phyloP scores from a whole-genome alignment of 2,888 invertebrate genomes.

The Operophtera brumata region DNA sequence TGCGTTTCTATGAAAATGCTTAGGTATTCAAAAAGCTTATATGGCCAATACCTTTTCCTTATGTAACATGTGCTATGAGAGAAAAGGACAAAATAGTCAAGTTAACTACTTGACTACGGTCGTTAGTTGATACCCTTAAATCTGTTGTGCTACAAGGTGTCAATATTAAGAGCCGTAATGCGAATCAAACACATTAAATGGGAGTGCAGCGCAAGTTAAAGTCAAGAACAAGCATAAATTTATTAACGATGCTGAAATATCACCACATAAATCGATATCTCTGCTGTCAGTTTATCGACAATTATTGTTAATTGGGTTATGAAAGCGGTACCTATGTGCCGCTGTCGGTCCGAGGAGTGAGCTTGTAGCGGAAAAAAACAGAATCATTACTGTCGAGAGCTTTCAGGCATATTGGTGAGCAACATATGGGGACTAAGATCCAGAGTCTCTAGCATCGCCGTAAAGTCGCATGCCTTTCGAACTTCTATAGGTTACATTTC shows the following conservation, averaged over 20 bases:
- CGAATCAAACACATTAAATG: conserved; percentile 71
- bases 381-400: no score
- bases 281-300: conserved; percentile 79
- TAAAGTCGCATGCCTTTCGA: no score
- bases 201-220: conserved; percentile 72
- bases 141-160: conserved; percentile 63
- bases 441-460: no score
- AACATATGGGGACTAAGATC: no score
- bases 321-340: conserved; percentile 63
- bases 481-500: no score
- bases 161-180: conserved; percentile 57
- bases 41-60: no score
- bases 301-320: conserved; percentile 81
- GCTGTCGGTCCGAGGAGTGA: conserved; percentile 42
- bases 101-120: no score
- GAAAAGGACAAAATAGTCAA: no score
- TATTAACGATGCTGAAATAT: conserved; percentile 80
- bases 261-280: conserved; percentile 78
- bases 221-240: conserved; percentile 79
- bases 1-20: no score
- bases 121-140: conserved; percentile 33
- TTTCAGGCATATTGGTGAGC: no score
- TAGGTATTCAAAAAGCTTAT: no score
- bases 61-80: no score
- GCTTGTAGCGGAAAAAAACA: conserved; percentile 37